These are phyloP conservation scores for Kryptolebias marmoratus DNA, from an alignment of 2,113 vertebrate species.

Conservation along the genomic window DNA sequence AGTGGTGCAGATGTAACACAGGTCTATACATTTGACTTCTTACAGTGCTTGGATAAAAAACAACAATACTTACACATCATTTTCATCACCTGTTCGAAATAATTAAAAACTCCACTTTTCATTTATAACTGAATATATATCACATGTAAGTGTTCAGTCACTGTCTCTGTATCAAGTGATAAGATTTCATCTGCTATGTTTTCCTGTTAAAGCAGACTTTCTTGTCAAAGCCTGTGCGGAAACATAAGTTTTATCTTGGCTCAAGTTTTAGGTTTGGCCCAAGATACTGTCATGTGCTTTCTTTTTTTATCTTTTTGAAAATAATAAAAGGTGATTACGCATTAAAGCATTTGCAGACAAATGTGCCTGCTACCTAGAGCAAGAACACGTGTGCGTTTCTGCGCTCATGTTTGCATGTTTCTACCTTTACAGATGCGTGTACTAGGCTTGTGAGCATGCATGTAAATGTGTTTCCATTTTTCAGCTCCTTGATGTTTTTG, in stretches of 20 bases:
- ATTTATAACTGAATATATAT: too few species aligned
- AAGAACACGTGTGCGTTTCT: constrained; percentile 23
- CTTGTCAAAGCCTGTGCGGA: constrained; percentile 23
- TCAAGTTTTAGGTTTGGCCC: constrained; percentile 30
- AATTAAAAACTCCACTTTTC: too few species aligned
- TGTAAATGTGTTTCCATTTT: constrained; percentile 64
- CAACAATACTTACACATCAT: too few species aligned
- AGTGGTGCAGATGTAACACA: constrained; percentile 12
- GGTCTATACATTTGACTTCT: background rate
- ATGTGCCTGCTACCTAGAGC: constrained; percentile 36
- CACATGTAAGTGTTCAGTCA: background rate
- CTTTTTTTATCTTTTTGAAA: background rate
- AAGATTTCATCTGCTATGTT: constrained; percentile 33
- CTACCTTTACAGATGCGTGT: constrained; percentile 32
- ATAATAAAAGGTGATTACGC: constrained; percentile 55
- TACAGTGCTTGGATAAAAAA: background rate
- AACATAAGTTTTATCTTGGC: constrained; percentile 44
- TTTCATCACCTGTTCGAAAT: too few species aligned
- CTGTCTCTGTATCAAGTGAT: constrained; percentile 4
- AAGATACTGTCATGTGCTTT: constrained; percentile 44
- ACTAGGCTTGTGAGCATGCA: constrained; percentile 44
- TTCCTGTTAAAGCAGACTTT: constrained; percentile 38
- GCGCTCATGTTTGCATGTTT: constrained; percentile 35
- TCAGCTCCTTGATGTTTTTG: constrained; percentile 62
- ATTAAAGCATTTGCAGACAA: constrained; percentile 46